Evolutionary conservation across 2,113 vertebrate species (phyloP), one percentile per base, ranked within the genome.

Genomic region (Campylomormyrus tamandua): DNA sequence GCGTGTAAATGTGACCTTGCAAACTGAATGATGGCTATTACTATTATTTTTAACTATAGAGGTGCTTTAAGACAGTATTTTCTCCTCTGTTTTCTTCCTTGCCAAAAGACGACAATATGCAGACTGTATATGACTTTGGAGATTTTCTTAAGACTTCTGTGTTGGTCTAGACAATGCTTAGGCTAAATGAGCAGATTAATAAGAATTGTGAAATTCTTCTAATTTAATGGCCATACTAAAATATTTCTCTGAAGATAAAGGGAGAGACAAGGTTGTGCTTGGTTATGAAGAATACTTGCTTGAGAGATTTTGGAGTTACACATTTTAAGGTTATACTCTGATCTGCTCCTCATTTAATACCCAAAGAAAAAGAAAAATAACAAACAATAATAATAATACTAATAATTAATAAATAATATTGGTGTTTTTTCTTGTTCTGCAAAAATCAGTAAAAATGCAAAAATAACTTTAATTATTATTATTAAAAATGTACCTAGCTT

Each of bases 381-480:
- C 3, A n/a, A 24, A 84, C 19, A 84, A 48, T 49, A 48, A 24
- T 46, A 48, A 48, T 42, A 9, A 84, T 84, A 42, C 24, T 66
- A 46, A 19, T 83, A 21, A 39, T 46, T 19, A 46, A 46, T 24
- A 19, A 6, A 42, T 45, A 83, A 48, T 46, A n/a, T n/a, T 48
- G 6, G 10, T 84, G 39, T 48, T 84, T 24, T 58, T 77, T 39
- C 45, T 46, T 49, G 42, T 84, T 84, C 24, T 24, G 15, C 46
- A 85, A 45, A n/a, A 46, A n/a, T 48, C 83, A 24, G 13, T 45
- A 85, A 85, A 48, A 87, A 87, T 31, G 13, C 15, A 50, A 53
- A 39, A 88, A 39, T 46, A 21, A 21, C 4, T 45, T 88, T 62
- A 58, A 56, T 87, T 87, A 87, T 87, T 53, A 87, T 87, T 53